Base-by-base conservation (phyloP, 2,113 vertebrate species). In the Ornithorhynchus anatinus region DNA sequence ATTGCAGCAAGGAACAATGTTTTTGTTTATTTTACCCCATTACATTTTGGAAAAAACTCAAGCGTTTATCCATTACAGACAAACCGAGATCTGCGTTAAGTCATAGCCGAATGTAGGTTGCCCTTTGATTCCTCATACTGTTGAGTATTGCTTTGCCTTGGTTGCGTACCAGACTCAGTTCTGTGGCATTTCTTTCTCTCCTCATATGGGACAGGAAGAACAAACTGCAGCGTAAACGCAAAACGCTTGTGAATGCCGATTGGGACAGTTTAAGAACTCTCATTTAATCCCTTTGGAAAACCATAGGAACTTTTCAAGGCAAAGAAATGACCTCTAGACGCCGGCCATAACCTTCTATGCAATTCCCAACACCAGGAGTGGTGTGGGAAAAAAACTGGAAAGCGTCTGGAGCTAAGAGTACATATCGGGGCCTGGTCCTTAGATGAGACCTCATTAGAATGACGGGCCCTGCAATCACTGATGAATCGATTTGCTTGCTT, bases 241-340 rank as follows among this genome's bases (percentile, higher is more conserved):
- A 85, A 68, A 54, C 60, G 70, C 29, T 51, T 36, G 71, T 25
- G 50, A 36, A 70, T 59, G 58, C 17, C 72, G 85, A 81, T 20
- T 79, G 60, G 70, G 69, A 59, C 71, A 77, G 72, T 62, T 67
- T 83, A 75, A 72, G 32, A 38, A 59, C 81, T 68, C 63, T 73
- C 69, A 83, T 81, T 81, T 79, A 75, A 38, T 29, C 75, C 83
- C 83, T 77, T 72, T 71, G 27, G 69, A 72, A 81, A 85, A 79
- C 77, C 2, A 0, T 75, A 60, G 75, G 80, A 81, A n/a, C 36
- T 75, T 53, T 68, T 40, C 72, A 68, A 59, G 38, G 57, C 42
- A 59, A 54, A 62, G 77, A 39, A 77, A 57, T 53, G 38, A n/a
- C n/a, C n/a, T n/a, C n/a, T n/a, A n/a, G n/a, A n/a, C n/a, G n/a